Conservation (phyloP, 2,797 vertebrate genomes). For the Pterois miles region DNA sequence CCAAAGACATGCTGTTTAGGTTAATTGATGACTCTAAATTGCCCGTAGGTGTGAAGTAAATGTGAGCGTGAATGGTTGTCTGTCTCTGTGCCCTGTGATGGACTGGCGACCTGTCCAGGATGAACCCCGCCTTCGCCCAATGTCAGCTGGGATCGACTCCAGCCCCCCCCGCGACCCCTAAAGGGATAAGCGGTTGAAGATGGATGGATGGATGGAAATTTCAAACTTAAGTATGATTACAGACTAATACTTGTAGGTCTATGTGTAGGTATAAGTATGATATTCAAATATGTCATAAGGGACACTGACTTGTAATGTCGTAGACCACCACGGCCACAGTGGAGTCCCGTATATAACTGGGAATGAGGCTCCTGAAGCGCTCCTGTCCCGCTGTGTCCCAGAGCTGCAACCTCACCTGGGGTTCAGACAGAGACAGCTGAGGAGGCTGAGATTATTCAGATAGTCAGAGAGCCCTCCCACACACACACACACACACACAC, state of each 20-base stretch:
- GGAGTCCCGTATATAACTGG: constrained; percentile 94
- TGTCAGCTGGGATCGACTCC: no score
- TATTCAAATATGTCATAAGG: not conserved
- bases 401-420: constrained; percentile 92
- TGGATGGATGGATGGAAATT: no score
- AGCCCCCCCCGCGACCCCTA: no score
- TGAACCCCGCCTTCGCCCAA: no score
- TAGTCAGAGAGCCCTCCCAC: constrained; percentile 66
- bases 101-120: no score
- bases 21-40: no score
- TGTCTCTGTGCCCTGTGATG: no score
- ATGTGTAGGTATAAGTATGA: not conserved
- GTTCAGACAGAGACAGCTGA: constrained; percentile 70
- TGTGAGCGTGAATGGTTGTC: no score
- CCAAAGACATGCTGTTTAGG: no score
- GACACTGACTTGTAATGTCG: constrained; percentile 91
- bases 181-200: no score
- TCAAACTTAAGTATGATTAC: not conserved
- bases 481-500: constrained; percentile 34
- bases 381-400: constrained; percentile 95
- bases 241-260: not conserved
- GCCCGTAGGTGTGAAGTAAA: no score
- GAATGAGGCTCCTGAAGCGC: constrained; percentile 92
- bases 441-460: constrained; percentile 70
- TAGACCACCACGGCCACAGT: constrained; percentile 95